These are phyloP conservation scores for Dicyrtoma fusca DNA, from an alignment of 2,888 invertebrate genomes.

Conservation along the genomic window DNA sequence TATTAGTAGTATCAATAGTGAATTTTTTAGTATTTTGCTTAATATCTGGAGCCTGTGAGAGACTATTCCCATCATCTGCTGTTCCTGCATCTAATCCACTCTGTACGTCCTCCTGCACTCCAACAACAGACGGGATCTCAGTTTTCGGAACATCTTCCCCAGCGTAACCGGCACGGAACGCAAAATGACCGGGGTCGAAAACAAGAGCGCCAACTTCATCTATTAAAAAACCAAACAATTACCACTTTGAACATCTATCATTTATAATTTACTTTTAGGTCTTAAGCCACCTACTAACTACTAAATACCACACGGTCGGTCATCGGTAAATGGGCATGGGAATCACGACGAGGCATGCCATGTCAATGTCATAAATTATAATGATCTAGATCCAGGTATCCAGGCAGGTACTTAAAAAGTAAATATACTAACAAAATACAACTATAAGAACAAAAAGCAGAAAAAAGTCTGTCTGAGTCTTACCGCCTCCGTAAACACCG, in stretches of 20 bases:
- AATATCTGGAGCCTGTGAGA: slow-evolving; percentile 58
- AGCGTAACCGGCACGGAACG: slow-evolving; percentile 88
- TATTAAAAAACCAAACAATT: slow-evolving; percentile 54
- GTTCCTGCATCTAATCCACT: slow-evolving; percentile 57
- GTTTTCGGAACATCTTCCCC: slow-evolving; percentile 99
- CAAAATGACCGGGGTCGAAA: slow-evolving; percentile 93
- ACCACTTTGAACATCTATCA: too few species aligned
- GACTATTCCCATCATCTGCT: slow-evolving; percentile 57
- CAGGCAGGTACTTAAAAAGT: too few species aligned
- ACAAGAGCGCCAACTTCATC: slow-evolving; percentile 99
- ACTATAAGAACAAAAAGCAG: too few species aligned
- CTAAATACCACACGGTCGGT: too few species aligned
- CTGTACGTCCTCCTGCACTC: slow-evolving; percentile 71
- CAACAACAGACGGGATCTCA: slow-evolving; percentile 87
- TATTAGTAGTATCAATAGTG: slow-evolving; percentile 90
- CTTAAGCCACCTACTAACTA: too few species aligned
- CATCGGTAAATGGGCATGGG: neutral
- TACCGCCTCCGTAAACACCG: slow-evolving; percentile 55
- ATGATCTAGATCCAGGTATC: too few species aligned
- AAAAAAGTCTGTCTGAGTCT: too few species aligned
- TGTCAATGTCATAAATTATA: too few species aligned
- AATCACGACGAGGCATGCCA: neutral
- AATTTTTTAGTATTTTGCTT: slow-evolving; percentile 66
- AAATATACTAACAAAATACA: too few species aligned
- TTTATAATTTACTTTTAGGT: too few species aligned